These are phyloP conservation scores for Noctilio leporinus DNA, from an alignment of 2,113 vertebrate species.

Conservation along the genomic window DNA sequence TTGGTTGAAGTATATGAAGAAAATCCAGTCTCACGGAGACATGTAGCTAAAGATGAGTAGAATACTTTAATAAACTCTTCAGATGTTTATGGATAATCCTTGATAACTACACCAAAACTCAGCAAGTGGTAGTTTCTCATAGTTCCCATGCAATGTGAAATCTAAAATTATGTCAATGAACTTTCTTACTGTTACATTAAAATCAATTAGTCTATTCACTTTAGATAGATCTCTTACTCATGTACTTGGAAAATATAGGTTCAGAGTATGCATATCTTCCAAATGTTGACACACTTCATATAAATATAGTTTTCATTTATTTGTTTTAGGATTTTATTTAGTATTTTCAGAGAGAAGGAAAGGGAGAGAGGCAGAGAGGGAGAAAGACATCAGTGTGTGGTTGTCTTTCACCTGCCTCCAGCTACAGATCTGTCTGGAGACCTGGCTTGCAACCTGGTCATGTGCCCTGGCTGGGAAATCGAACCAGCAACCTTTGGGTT, in stretches of 20 bases:
- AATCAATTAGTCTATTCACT: not conserved
- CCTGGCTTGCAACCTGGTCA: no score
- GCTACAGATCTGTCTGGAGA: no score
- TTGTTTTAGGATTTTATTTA: no score
- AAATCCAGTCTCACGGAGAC: not conserved
- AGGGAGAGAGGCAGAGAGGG: no score
- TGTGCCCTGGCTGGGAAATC: no score
- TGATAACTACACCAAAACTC: not conserved
- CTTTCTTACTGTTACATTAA: not conserved
- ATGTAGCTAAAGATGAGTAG: not conserved
- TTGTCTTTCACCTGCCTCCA: no score
- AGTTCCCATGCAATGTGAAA: not conserved
- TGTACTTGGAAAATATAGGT: not conserved
- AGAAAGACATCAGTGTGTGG: no score
- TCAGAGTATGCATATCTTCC: not conserved
- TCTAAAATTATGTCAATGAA: not conserved
- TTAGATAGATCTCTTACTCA: not conserved
- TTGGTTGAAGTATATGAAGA: not conserved
- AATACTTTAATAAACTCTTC: not conserved
- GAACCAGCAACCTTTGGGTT: no score
- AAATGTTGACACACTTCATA: not conserved
- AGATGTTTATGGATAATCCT: not conserved
- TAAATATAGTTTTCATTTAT: not conserved
- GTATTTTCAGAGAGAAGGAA: no score
- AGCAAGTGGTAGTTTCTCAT: not conserved